These are phyloP conservation scores for Rhingia campestris DNA, from an alignment of 2,888 invertebrate species.

Conservation along the genomic window DNA sequence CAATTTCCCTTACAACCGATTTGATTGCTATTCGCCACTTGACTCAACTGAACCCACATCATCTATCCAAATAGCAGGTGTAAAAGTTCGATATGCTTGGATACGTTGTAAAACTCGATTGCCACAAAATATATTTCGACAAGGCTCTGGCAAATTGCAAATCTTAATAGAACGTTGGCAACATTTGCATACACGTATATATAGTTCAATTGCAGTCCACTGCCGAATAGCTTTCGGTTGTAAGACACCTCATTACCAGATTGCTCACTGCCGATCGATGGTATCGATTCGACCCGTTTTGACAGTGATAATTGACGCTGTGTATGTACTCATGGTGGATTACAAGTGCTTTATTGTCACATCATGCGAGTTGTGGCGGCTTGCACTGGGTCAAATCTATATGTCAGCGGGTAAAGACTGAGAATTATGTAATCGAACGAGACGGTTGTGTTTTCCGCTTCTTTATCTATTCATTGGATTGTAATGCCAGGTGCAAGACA, in stretches of 20 bases:
- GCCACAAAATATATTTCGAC: conserved; percentile 26
- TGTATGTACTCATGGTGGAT: conserved; percentile 32
- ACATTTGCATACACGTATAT: conserved; percentile 25
- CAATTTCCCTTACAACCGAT: neutral
- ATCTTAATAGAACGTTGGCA: conserved; percentile 21
- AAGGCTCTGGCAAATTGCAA: conserved; percentile 53
- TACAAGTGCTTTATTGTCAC: conserved; percentile 63
- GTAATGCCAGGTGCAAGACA: conserved; percentile 55
- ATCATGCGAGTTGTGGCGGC: conserved; percentile 34
- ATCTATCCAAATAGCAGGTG: conserved; percentile 29
- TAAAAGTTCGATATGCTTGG: conserved; percentile 23
- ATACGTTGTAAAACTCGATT: conserved; percentile 8
- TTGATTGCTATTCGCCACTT: neutral
- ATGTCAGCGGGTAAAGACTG: conserved; percentile 30
- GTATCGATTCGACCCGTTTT: conserved; percentile 42
- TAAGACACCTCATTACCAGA: conserved; percentile 24
- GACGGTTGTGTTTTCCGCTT: conserved; percentile 44
- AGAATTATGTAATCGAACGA: conserved; percentile 43
- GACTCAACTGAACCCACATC: conserved; percentile 14
- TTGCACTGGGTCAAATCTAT: conserved; percentile 37
- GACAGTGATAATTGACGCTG: conserved; percentile 60
- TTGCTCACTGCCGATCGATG: conserved; percentile 9
- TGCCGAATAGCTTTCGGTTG: neutral
- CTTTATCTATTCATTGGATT: conserved; percentile 18
- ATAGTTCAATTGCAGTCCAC: neutral